phyloP scores from a whole-genome alignment of 2,113 vertebrate species.

The Heliornis fulica region DNA sequence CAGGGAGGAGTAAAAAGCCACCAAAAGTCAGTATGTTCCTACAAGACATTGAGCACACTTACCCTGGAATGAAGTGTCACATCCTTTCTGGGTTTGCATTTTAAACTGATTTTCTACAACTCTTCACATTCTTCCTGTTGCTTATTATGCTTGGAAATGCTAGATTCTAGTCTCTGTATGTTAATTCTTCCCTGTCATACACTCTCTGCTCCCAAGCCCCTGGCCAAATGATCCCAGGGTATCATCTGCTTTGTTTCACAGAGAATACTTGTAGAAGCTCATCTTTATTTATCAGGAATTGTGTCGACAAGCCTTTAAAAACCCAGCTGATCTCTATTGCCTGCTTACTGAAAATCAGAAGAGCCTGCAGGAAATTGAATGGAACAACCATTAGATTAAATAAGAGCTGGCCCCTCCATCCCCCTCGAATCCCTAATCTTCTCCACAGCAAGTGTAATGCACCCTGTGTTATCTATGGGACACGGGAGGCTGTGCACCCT shows the following conservation, averaged over 20 bases:
- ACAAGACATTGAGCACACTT: rapidly evolving
- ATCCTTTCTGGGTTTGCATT: background rate
- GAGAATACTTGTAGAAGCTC: constrained; percentile 3
- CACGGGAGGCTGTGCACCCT: background rate
- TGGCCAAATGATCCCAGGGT: background rate
- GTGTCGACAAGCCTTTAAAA: constrained; percentile 47
- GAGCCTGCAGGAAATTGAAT: constrained; percentile 24
- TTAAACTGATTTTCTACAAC: background rate
- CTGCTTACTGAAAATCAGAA: constrained; percentile 11
- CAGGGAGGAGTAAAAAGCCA: background rate
- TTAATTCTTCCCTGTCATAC: constrained; percentile 10
- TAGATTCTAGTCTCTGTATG: background rate
- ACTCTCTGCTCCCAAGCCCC: background rate
- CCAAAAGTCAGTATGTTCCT: background rate
- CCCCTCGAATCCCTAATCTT: constrained; percentile 2
- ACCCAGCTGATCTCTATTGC: constrained; percentile 18
- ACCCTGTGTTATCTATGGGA: background rate
- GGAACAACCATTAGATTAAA: constrained; percentile 8
- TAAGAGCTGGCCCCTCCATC: background rate
- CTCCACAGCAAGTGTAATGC: background rate
- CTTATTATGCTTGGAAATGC: background rate
- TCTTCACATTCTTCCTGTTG: background rate
- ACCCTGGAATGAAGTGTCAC: background rate
- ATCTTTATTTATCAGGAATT: constrained; percentile 56
- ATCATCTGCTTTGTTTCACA: constrained; percentile 34